Conservation (phyloP, 1,140 invertebrate species). For the Plodia interpunctella region DNA sequence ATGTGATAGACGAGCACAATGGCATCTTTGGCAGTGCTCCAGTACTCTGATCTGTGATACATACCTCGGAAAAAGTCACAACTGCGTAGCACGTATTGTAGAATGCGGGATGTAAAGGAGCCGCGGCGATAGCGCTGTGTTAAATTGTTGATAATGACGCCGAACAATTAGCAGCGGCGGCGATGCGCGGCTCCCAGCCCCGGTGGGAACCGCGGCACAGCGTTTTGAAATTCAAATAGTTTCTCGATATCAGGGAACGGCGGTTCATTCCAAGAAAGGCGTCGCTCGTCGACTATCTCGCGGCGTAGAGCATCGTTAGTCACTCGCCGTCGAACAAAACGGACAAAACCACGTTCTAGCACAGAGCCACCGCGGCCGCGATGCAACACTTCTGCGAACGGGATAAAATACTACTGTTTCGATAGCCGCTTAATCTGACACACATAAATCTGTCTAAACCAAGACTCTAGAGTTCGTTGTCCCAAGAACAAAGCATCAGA, state of each 20-base stretch:
- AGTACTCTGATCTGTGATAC: slow-evolving; percentile 12
- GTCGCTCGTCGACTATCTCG: slow-evolving; percentile 11
- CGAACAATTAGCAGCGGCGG: slow-evolving; percentile 17
- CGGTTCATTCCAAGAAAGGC: slow-evolving; percentile 21
- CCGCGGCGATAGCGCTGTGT: neutral
- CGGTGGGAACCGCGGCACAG: slow-evolving; percentile 29
- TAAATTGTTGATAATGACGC: slow-evolving; percentile 8
- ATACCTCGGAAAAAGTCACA: slow-evolving; percentile 9
- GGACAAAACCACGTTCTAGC: slow-evolving; percentile 18
- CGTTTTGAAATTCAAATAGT: slow-evolving; percentile 20
- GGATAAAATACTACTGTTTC: slow-evolving; percentile 25
- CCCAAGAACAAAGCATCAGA: slow-evolving; percentile 18
- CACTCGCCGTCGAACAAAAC: slow-evolving; percentile 14
- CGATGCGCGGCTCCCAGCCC: neutral
- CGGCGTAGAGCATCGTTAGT: slow-evolving; percentile 18
- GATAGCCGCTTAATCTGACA: slow-evolving; percentile 27
- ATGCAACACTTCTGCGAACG: slow-evolving; percentile 36
- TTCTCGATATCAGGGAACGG: slow-evolving; percentile 15
- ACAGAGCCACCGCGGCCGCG: slow-evolving; percentile 11
- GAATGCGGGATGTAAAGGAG: neutral
- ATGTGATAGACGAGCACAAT: slow-evolving; percentile 24
- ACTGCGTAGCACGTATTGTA: slow-evolving; percentile 10
- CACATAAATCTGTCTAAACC: slow-evolving; percentile 51
- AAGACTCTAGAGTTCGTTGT: slow-evolving; percentile 39
- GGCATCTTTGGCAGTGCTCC: slow-evolving; percentile 22